Conservation (phyloP, 35 echinoderm and acorn worm species). For the Stichopus chloronotus region DNA sequence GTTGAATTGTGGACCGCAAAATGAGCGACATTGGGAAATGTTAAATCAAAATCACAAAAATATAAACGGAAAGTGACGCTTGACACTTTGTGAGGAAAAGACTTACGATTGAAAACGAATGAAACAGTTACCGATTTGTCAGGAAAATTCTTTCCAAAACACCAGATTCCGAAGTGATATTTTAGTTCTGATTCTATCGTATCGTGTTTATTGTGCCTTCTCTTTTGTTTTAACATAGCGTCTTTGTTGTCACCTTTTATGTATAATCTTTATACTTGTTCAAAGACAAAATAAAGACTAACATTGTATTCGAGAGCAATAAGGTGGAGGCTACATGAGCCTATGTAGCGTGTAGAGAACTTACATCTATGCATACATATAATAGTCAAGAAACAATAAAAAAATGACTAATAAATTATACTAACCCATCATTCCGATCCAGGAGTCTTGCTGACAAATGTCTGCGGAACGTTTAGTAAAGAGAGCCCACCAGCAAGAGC, state of each 20-base stretch:
- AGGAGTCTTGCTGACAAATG: too few species aligned
- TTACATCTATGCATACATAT: neutral
- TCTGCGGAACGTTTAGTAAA: too few species aligned
- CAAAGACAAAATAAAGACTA: neutral
- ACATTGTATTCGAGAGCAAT: neutral
- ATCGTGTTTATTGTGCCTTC: neutral
- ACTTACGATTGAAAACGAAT: neutral
- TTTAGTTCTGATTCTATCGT: neutral
- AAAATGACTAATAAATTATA: neutral
- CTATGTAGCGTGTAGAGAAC: neutral
- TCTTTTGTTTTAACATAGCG: neutral
- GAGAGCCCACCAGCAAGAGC: too few species aligned
- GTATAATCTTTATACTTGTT: neutral
- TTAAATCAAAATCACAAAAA: neutral
- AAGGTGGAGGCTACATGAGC: neutral
- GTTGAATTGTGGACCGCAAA: conserved; percentile 20
- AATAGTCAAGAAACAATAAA: neutral
- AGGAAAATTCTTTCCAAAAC: neutral
- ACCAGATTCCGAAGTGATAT: neutral
- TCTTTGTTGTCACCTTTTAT: neutral
- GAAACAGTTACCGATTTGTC: neutral
- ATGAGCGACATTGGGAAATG: neutral
- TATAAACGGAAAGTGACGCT: neutral
- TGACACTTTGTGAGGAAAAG: neutral
- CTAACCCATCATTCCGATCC: neutral